These are phyloP conservation scores for Armadillidium nasatum DNA, from an alignment of 1,140 invertebrate genomes.

Conservation along the genomic window DNA sequence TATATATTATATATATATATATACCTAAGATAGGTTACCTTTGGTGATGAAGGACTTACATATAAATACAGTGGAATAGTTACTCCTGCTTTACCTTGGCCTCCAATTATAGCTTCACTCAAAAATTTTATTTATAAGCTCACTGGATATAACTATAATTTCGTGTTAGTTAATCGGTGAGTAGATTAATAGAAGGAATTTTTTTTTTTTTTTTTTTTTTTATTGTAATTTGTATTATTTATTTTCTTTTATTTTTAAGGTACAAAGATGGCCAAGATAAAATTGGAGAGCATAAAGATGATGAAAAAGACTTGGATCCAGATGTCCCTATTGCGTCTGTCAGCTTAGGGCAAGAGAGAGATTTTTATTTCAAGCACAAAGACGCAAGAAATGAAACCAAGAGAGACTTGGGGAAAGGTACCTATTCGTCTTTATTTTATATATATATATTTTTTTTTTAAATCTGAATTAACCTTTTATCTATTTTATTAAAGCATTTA, in stretches of 20 bases:
- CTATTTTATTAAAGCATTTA: too few species aligned
- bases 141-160: slow-evolving; percentile 61
- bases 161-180: slow-evolving; percentile 69
- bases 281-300: slow-evolving; percentile 68
- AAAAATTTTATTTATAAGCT: slow-evolving; percentile 54
- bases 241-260: slow-evolving; percentile 49
- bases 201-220: slow-evolving; percentile 37
- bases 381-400: slow-evolving; percentile 51
- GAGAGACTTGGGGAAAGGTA: slow-evolving; percentile 38
- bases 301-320: slow-evolving; percentile 62
- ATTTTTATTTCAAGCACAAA: slow-evolving; percentile 63
- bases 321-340: slow-evolving; percentile 63
- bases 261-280: slow-evolving; percentile 65
- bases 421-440: too few species aligned
- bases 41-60: slow-evolving; percentile 60
- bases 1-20: too few species aligned
- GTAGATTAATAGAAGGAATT: too few species aligned
- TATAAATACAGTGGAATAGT: slow-evolving; percentile 63
- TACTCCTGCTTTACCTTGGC: slow-evolving; percentile 62
- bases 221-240: too few species aligned
- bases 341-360: slow-evolving; percentile 61
- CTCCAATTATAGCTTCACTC: slow-evolving; percentile 53
- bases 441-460: too few species aligned
- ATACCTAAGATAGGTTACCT: slow-evolving; percentile 53
- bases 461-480: too few species aligned